Percentiles rank a stretch among this genome's conserved stretches.
phyloP scores from a whole-genome alignment of 2,888 invertebrate genomes.

The Chydorus sphaericus region DNA sequence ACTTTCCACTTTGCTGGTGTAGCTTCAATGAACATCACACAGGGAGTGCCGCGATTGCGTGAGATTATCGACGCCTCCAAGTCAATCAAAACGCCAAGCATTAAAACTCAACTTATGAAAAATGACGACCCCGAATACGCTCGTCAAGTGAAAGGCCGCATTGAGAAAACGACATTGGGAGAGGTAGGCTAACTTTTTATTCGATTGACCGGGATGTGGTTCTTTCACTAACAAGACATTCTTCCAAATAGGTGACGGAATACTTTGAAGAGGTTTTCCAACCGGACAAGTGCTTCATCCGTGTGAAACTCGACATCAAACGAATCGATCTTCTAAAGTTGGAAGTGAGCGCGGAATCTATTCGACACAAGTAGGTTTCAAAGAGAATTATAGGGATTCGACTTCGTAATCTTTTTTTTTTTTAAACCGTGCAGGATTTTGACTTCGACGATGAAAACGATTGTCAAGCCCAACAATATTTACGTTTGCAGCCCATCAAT shows the following conservation, averaged over 20 bases:
- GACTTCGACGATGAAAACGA: constrained; percentile 57
- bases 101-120: constrained; percentile 67
- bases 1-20: constrained; percentile 99
- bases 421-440: constrained; percentile 56
- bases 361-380: constrained; percentile 53
- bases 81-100: constrained; percentile 90
- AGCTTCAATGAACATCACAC: constrained; percentile 98
- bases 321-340: constrained; percentile 71
- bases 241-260: constrained; percentile 51
- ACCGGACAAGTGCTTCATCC: constrained; percentile 67
- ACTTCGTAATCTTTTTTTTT: no score
- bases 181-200: no score
- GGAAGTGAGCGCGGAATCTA: constrained; percentile 62
- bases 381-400: constrained; percentile 24
- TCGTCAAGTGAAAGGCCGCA: constrained; percentile 75
- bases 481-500: constrained; percentile 27
- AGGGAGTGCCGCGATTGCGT: constrained; percentile 62
- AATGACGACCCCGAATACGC: constrained; percentile 72
- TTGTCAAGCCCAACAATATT: constrained; percentile 46
- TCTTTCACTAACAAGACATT: no score
- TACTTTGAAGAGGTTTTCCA: constrained; percentile 84
- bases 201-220: no score
- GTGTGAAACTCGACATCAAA: constrained; percentile 74
- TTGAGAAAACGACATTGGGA: constrained; percentile 88
- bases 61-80: constrained; percentile 98